Evolutionary conservation across 2,797 vertebrate species (phyloP), one percentile per base, ranked within the genome.

Genomic region (Decapterus maruadsi): DNA sequence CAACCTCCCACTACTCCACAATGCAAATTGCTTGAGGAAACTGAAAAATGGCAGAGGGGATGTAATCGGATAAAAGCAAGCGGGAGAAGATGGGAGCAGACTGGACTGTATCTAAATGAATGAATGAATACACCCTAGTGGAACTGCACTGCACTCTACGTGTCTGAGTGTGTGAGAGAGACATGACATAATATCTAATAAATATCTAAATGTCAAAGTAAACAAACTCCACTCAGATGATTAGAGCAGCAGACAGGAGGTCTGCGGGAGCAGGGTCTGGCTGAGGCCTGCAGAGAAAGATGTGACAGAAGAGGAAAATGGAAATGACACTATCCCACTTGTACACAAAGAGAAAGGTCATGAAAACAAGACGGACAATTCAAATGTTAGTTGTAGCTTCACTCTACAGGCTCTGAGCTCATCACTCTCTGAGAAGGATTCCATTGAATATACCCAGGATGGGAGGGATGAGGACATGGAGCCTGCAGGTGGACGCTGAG

Each of bases 21-120:
- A 91, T 95, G 90, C 92, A 93, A 90, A 91, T 86, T 93, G 93
- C 93, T 94, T 81, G 88, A 95, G 91, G 91, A 96, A 96, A 95
- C 92, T 94, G 95, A 95, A 93, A 92, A 88, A 94, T 90, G 84
- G 91, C 91, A 91, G 87, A 85, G 75, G 72, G 78, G 77, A 86
- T 91, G 89, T 78, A 53, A 91, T 89, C 91, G 90, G 90, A 90
- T 88, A 81, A 87, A 82, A 80, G 77, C 68, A 65, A 88, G 76
- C 66, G 45, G 76, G 63, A 66, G n/a, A 68, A 34, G 11, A 75
- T 45, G 19, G 68, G 61, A 75, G 38, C 46, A 59, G 19, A 53
- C 8, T 85, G 85, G 85, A 84, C 40, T 34, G 31, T 34, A 34
- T 59, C 42, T 58, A n/a, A 69, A 69, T 69, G 6, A 72, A 22